These are phyloP conservation scores for Nipponacmea schrenckii DNA, from an alignment of 2,888 invertebrate species.

Conservation along the genomic window DNA sequence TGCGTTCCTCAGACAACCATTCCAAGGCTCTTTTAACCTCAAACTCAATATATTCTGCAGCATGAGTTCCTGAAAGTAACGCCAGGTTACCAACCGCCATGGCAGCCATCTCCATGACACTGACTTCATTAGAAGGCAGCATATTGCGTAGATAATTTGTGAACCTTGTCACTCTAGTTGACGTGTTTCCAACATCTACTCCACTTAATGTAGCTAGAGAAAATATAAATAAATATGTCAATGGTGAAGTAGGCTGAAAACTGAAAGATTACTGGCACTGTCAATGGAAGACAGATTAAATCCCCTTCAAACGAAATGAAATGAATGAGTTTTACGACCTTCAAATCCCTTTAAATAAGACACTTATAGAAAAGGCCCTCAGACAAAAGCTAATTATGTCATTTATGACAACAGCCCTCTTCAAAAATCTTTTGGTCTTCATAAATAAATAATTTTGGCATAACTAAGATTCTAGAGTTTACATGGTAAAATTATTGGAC, in stretches of 20 bases:
- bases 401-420: too few species aligned
- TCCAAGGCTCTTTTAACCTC: conserved; percentile 96
- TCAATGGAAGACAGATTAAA: too few species aligned
- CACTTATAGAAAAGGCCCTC: too few species aligned
- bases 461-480: too few species aligned
- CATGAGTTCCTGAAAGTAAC: conserved; percentile 83
- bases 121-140: conserved; percentile 88
- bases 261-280: too few species aligned
- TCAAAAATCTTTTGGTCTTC: too few species aligned
- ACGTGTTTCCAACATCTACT: conserved; percentile 91
- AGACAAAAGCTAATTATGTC: too few species aligned
- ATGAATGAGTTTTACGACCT: too few species aligned
- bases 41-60: conserved; percentile 97
- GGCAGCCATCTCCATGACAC: conserved; percentile 95
- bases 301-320: too few species aligned
- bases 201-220: conserved; percentile 88
- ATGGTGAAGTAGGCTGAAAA: not conserved
- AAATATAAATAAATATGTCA: not conserved
- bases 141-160: conserved; percentile 91
- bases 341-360: too few species aligned
- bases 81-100: conserved; percentile 94
- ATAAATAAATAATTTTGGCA: too few species aligned
- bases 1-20: conserved; percentile 87
- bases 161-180: conserved; percentile 89
- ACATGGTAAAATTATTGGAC: too few species aligned